Evolutionary conservation across 2,888 invertebrate genomes (phyloP), one percentile per base, ranked within the genome.

Genomic region (Zele albiditarsus): DNA sequence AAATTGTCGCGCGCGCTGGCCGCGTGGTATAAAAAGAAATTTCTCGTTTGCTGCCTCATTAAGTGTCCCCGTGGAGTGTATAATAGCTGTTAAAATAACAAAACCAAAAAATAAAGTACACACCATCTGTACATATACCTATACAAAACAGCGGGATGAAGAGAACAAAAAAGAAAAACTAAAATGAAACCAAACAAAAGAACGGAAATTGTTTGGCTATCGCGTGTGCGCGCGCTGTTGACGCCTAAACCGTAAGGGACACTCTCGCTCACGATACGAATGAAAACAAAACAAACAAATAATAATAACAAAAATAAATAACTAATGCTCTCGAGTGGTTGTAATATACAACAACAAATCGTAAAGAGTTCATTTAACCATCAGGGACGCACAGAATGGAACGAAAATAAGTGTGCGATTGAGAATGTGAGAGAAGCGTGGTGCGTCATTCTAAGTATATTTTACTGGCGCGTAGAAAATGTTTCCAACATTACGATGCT

Each of bases 31-130:
- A 46, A 46, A 46, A 46, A 46, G n/a, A 46, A 46, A n/a, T 46
- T 4, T 46, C 42, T n/a, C 46, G 46, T 46, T n/a, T 46, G 46
- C 46, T 46, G 46, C n/a, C 16, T 46, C 46, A 46, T 46, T 46
- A 46, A 46, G 46, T 46, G 46, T 46, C 46, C 46, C 46, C n/a
- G n/a, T 46, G 46, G 46, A n/a, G 46, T 46, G 46, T 46, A 46
- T 46, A 46, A n/a, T 46, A 46, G 46, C 46, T n/a, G 46, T 46
- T 46, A n/a, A n/a, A 46, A n/a, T 46, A 46, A n/a, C 2, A n/a
- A 46, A 46, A 42, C 14, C 3, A 46, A 46, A 46, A 46, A 42
- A 42, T 10, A n/a, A 46, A 46, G 10, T 42, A 14, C 42, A 42
- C 42, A 12, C 42, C 42, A 14, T 42, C 14, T 42, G 42, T 42